These are phyloP conservation scores for Fregata magnificens DNA, from an alignment of 2,113 vertebrate species.

Conservation along the genomic window DNA sequence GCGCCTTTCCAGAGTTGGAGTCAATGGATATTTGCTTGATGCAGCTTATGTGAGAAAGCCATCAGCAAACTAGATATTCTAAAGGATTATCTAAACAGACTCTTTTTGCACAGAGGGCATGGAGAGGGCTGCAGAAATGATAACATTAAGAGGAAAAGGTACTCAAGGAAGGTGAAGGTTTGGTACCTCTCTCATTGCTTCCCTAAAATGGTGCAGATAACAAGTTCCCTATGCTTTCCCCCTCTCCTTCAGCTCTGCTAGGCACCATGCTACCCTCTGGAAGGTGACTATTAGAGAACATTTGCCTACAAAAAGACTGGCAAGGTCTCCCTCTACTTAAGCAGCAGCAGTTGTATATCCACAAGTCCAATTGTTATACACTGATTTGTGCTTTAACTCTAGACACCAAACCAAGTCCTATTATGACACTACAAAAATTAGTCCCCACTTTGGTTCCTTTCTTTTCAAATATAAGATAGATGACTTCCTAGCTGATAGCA, in stretches of 20 bases:
- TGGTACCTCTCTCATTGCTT: background rate
- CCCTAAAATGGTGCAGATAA: background rate
- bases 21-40: background rate
- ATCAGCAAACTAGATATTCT: background rate
- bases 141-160: background rate
- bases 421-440: background rate
- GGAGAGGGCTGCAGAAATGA: background rate
- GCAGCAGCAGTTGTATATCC: background rate
- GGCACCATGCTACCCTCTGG: background rate
- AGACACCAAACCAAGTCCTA: background rate
- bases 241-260: background rate
- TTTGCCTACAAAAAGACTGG: background rate
- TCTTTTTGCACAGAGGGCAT: background rate
- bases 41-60: background rate
- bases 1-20: background rate
- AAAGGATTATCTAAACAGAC: background rate
- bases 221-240: background rate
- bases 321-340: background rate
- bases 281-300: background rate
- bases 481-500: background rate
- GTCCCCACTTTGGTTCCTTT: background rate
- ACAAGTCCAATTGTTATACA: background rate
- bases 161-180: background rate
- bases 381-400: background rate
- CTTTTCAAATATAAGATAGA: background rate